Percentiles rank a stretch among this genome's conserved stretches.
These are phyloP conservation scores for Semicossyphus pulcher DNA, from an alignment of 2,113 vertebrate genomes.

Conservation along the genomic window DNA sequence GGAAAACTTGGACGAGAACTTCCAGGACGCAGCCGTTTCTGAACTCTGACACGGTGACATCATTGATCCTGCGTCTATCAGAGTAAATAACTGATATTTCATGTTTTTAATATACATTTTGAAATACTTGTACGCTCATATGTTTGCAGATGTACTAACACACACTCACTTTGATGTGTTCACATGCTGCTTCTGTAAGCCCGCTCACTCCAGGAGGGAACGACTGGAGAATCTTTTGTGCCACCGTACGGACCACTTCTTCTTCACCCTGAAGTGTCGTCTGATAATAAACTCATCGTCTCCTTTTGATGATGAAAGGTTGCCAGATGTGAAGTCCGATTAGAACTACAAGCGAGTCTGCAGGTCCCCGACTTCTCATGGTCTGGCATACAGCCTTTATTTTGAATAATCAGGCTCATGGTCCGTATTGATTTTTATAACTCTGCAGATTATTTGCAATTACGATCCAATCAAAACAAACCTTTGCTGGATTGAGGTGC, in stretches of 20 bases:
- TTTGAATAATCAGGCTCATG: slow-evolving; percentile 37
- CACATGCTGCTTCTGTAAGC: slow-evolving; percentile 13
- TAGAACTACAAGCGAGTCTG: slow-evolving; percentile 33
- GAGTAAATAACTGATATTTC: background rate
- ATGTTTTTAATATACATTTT: too few relatives aligned
- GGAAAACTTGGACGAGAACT: background rate
- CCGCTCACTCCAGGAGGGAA: slow-evolving; percentile 13
- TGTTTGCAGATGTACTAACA: background rate
- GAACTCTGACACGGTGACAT: background rate
- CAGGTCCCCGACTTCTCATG: slow-evolving; percentile 9
- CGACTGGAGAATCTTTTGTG: slow-evolving; percentile 27
- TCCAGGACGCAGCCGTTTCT: background rate
- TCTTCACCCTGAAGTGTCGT: background rate
- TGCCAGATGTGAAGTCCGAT: slow-evolving; percentile 54
- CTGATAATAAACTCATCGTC: slow-evolving; percentile 44
- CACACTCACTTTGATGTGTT: background rate
- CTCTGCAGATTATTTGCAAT: slow-evolving; percentile 46
- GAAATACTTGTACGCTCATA: too few relatives aligned
- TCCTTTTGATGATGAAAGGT: slow-evolving; percentile 64
- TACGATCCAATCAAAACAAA: slow-evolving; percentile 45
- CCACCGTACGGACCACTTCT: background rate
- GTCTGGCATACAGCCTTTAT: slow-evolving; percentile 30
- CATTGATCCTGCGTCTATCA: background rate
- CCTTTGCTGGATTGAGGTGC: slow-evolving; percentile 22
- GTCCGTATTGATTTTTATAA: slow-evolving; percentile 42